A percentile compares a stretch with the other conserved stretches of the same genome.
These are phyloP conservation scores for Lypha dubia DNA, from an alignment of 2,888 invertebrate species.

Conservation along the genomic window DNA sequence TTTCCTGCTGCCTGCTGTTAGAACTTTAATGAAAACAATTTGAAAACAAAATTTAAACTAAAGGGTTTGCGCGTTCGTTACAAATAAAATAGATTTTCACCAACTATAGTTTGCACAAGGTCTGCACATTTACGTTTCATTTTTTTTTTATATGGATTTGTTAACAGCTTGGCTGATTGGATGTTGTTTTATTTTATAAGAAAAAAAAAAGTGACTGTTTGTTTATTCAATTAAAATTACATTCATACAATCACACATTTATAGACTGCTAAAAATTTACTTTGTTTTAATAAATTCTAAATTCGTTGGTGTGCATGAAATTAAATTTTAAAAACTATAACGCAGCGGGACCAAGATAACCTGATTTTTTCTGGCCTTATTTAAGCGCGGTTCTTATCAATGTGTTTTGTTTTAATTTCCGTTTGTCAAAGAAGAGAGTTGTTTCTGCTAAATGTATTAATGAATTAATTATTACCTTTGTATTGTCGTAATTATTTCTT, in stretches of 20 bases:
- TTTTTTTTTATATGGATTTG: no score
- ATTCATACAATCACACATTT: no score
- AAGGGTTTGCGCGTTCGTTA: neutral
- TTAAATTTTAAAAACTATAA: neutral
- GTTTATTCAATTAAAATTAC: neutral
- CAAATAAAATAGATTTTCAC: neutral
- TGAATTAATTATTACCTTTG: no score
- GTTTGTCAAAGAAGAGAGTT: no score
- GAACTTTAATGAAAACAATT: conserved; percentile 36
- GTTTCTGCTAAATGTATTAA: no score
- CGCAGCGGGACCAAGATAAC: no score
- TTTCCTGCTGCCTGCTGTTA: no score
- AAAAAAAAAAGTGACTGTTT: conserved; percentile 7
- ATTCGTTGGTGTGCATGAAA: neutral
- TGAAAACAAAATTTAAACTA: neutral
- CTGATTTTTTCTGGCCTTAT: no score
- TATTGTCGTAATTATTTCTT: no score
- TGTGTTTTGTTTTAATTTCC: no score
- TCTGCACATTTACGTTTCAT: neutral
- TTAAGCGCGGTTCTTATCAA: no score
- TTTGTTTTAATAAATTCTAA: neutral
- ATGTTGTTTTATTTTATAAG: neutral
- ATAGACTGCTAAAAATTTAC: neutral
- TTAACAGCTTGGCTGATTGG: conserved; percentile 10
- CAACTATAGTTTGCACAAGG: neutral